Base-by-base conservation (phyloP, 2,113 vertebrate genomes). In the Vicugna pacos region DNA sequence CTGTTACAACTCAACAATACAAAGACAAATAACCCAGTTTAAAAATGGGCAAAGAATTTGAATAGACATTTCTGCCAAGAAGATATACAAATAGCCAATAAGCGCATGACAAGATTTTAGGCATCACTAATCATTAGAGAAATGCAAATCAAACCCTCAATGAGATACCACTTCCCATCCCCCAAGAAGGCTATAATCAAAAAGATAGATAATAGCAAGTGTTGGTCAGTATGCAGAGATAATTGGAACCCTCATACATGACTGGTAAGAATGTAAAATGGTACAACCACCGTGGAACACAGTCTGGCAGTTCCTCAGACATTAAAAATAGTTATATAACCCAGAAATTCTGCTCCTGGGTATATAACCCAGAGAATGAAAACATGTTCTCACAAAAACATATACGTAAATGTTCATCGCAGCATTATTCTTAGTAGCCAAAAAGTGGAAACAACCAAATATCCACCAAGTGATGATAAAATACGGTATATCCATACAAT, bases 291-390 rank as follows among this genome's bases (percentile, higher is more conserved):
- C 38, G 38, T 42, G 38, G 38, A 42, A 42, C 38, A 42, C 38
- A 42, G 38, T 42, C 38, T 42, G 38, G 38, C 38, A 42, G 38
- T 42, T 42, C 38, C 38, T 42, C 38, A 42, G 38, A 42, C 48
- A 12, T 69, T 42, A 42, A 42, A 77, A 38, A 81, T 26, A 8
- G 35, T 20, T 19, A 12, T 64, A 2, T 19, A 35, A 69, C 38
- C 67, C 76, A 73, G 30, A 56, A 88, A 19, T 83, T 82, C 52
- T 30, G 28, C 42, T 81, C n/a, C 64, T 89, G 79, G n/a, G 14
- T 50, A 62, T 73, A 88, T 82, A 76, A 50, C 60, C 79, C 70
- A 58, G 54, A 85, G 58, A 72, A 82, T 48, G 60, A 87, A 95
- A 90, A 65, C 4, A 14, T 60, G 2, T 38, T 67, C 28, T 28